Percentiles rank a stretch among this genome's conserved stretches.
These are phyloP conservation scores for Sorex maritimensis DNA, from an alignment of 2,797 vertebrate species.

Conservation along the genomic window DNA sequence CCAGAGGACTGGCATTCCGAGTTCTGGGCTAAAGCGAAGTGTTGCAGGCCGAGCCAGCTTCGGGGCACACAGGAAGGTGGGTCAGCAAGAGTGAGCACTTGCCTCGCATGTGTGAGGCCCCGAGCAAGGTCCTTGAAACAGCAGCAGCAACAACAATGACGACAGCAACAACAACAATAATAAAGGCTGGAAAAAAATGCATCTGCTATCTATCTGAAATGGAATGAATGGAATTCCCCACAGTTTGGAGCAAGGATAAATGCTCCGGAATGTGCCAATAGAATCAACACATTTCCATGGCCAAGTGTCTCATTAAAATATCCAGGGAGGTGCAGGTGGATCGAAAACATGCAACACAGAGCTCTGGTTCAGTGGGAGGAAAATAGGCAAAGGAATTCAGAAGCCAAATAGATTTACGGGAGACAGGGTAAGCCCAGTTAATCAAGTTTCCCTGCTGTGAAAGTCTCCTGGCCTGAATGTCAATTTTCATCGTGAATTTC, in stretches of 20 bases:
- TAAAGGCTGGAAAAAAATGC: neutral
- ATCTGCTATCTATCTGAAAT: conserved; percentile 16
- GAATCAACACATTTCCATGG: neutral
- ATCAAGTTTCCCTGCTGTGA: neutral
- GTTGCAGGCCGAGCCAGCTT: neutral
- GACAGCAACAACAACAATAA: too few species aligned
- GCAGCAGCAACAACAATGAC: neutral
- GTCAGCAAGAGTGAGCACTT: neutral
- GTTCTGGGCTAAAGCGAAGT: neutral
- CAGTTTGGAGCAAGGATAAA: neutral
- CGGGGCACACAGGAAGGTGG: neutral
- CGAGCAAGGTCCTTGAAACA: neutral
- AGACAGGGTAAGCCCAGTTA: neutral
- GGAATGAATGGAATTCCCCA: neutral
- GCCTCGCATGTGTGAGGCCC: neutral
- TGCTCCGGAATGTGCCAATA: neutral
- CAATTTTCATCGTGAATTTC: neutral
- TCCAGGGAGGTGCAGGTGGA: neutral
- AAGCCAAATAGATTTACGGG: neutral
- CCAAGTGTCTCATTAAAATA: conserved; percentile 1
- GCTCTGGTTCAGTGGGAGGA: neutral
- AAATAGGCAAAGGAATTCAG: neutral
- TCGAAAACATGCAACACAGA: neutral
- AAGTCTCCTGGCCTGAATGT: neutral
- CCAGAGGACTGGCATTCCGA: neutral